phyloP scores from a whole-genome alignment of 2,888 invertebrate species.

The Eulithis prunata region DNA sequence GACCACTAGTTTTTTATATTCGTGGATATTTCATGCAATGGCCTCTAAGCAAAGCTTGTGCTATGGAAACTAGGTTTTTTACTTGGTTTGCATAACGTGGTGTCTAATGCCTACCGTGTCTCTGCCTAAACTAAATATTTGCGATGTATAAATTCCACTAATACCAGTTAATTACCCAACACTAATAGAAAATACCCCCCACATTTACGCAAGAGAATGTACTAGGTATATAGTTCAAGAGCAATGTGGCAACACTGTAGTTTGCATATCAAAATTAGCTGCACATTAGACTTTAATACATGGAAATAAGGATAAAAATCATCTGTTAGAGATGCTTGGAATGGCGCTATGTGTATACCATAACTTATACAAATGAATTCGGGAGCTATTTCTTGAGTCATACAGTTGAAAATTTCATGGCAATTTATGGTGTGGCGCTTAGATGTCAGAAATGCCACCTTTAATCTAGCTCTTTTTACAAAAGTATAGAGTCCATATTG shows the following conservation, averaged over 20 bases:
- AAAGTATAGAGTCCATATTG: background rate
- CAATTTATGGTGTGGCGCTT: conserved; percentile 4
- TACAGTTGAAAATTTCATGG: conserved; percentile 3
- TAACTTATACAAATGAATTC: background rate
- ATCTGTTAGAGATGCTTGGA: background rate
- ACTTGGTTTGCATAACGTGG: no score
- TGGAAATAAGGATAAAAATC: conserved; percentile 23
- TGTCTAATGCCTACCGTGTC: no score
- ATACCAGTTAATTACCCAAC: conserved; percentile 54
- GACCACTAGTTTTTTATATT: no score
- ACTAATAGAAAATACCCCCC: conserved; percentile 57
- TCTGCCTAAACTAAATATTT: background rate
- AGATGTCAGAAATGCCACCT: background rate
- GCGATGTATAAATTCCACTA: conserved; percentile 26
- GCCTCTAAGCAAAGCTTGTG: no score
- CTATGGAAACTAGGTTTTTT: no score
- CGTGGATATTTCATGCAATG: no score
- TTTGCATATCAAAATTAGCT: conserved; percentile 52
- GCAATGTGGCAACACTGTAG: conserved; percentile 61
- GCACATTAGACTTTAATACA: background rate
- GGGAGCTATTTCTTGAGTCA: background rate
- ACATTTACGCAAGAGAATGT: conserved; percentile 60
- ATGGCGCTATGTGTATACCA: background rate
- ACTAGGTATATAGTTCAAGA: conserved; percentile 61
- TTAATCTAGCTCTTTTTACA: background rate